Evolutionary conservation across 2,888 invertebrate species (phyloP).

Genomic region (Pyralis farinalis): DNA sequence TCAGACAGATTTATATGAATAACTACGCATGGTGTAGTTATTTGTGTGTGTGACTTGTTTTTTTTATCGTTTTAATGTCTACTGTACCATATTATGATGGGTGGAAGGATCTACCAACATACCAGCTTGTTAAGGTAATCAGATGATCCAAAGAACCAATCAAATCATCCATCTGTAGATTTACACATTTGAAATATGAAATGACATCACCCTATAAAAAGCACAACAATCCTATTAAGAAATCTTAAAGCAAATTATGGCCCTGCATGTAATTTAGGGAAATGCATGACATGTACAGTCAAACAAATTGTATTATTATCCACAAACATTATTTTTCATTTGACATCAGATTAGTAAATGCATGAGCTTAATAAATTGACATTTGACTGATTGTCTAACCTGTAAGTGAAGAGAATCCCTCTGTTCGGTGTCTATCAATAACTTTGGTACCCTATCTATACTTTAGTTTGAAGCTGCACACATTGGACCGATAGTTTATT

Average conservation of each 20-base stretch:
- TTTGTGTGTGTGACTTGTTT: conserved; percentile 77
- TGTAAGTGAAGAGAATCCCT: too few relatives aligned
- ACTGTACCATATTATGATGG: conserved; percentile 76
- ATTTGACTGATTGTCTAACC: too few relatives aligned
- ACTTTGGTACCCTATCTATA: too few relatives aligned
- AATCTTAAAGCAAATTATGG: conserved; percentile 2
- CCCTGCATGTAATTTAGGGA: conserved; percentile 21
- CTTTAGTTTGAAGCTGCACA: too few relatives aligned
- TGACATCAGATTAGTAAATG: too few relatives aligned
- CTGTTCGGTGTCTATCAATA: too few relatives aligned
- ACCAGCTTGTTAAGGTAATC: conserved; percentile 84
- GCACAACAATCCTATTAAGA: conserved; percentile 4
- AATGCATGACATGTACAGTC: conserved; percentile 27
- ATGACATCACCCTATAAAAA: conserved; percentile 1
- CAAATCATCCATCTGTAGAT: conserved; percentile 66
- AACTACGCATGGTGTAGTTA: conserved; percentile 51
- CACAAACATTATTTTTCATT: background rate
- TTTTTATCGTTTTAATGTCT: conserved; percentile 77
- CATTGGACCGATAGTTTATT: too few relatives aligned
- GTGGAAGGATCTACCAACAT: conserved; percentile 84
- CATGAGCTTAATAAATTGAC: too few relatives aligned
- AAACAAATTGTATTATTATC: conserved; percentile 20
- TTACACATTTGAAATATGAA: conserved; percentile 56
- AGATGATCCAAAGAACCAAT: conserved; percentile 51
- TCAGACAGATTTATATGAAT: conserved; percentile 19